These are phyloP conservation scores for Indicator indicator DNA, from an alignment of 2,113 vertebrate species.

Conservation along the genomic window DNA sequence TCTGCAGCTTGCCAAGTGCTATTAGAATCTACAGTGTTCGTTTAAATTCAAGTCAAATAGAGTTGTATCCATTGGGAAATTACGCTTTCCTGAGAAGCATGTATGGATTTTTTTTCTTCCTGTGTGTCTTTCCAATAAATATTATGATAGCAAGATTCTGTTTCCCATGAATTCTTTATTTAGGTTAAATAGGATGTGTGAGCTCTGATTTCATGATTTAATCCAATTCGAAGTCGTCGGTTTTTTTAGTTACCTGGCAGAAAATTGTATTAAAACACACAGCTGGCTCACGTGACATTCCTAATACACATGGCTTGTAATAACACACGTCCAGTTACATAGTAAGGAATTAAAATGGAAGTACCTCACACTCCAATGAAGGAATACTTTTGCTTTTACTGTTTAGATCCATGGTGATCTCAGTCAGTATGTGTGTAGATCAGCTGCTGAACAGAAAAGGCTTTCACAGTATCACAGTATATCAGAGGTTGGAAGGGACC, in stretches of 20 bases:
- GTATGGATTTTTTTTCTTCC: constrained; percentile 58
- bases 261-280: background rate
- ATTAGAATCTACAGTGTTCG: constrained; percentile 64
- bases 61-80: constrained; percentile 36
- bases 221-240: constrained; percentile 12
- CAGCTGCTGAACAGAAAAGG: background rate
- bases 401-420: background rate
- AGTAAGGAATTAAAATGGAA: background rate
- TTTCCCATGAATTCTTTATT: constrained; percentile 68
- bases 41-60: constrained; percentile 62
- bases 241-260: constrained; percentile 35
- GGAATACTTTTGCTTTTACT: background rate
- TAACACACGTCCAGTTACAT: background rate
- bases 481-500: too few relatives aligned
- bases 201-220: constrained; percentile 49
- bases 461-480: background rate
- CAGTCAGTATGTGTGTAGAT: background rate
- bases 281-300: background rate
- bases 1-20: constrained; percentile 64
- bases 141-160: constrained; percentile 31
- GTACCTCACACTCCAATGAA: background rate
- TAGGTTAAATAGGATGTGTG: constrained; percentile 56
- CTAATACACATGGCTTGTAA: background rate
- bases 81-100: constrained; percentile 37
- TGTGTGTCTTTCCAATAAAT: constrained; percentile 29